A percentile compares a stretch with the other conserved stretches of the same genome.
phyloP scores from a whole-genome alignment of 2,113 vertebrate genomes.

The Leucopsar rothschildi region DNA sequence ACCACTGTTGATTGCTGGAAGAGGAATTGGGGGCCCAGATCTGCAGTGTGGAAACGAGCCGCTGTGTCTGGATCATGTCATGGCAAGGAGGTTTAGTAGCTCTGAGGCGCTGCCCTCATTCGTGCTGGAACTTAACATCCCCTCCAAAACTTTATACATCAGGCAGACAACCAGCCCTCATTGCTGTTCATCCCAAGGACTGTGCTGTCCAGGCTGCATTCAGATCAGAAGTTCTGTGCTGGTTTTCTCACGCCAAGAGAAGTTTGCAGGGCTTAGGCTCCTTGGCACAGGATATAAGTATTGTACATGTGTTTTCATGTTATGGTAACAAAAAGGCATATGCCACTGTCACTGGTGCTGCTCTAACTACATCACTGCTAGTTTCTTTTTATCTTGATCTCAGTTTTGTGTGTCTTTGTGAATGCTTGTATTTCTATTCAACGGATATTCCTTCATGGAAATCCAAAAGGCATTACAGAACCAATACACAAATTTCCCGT shows the following conservation, averaged over 20 bases:
- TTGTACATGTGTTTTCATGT: neutral
- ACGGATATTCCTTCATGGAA: neutral
- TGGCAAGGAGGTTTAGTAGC: neutral
- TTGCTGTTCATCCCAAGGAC: neutral
- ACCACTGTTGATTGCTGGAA: neutral
- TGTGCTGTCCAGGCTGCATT: neutral
- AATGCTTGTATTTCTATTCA: neutral
- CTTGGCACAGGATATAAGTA: neutral
- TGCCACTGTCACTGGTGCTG: neutral
- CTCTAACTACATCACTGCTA: neutral
- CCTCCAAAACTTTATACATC: neutral
- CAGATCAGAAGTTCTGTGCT: neutral
- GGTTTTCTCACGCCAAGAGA: neutral
- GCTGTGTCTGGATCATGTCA: neutral
- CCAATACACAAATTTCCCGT: neutral
- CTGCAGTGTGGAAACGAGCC: fast-evolving
- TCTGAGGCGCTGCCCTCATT: neutral
- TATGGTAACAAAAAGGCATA: neutral
- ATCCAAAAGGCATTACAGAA: neutral
- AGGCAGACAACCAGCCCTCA: neutral
- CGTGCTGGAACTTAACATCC: neutral
- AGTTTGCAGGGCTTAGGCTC: neutral
- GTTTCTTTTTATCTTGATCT: neutral
- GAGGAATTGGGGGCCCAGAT: neutral
- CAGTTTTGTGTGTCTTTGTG: neutral